Percentiles rank a stretch among this genome's conserved stretches.
phyloP scores from a whole-genome alignment of 1,140 invertebrate species.

The Zophobas atratus region DNA sequence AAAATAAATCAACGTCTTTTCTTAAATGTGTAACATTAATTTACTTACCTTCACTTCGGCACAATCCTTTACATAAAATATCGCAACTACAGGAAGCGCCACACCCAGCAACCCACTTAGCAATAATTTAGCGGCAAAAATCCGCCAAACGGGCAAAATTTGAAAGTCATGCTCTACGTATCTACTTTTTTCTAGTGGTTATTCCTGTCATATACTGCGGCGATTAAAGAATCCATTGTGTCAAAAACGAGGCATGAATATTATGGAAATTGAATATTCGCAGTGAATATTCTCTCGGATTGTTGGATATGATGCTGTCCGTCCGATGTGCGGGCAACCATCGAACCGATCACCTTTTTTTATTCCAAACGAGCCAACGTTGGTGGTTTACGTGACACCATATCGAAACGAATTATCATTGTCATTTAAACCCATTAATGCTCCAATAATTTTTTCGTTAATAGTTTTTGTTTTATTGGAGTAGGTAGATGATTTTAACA shows the following conservation, averaged over 20 bases:
- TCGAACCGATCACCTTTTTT: constrained; percentile 12
- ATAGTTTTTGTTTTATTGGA: too few relatives aligned
- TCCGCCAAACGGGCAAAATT: neutral
- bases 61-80: too few relatives aligned
- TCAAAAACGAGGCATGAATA: neutral
- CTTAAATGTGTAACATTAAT: too few relatives aligned
- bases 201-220: neutral
- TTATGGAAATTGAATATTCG: constrained; percentile 1
- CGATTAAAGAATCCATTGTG: constrained; percentile 2
- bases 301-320: neutral
- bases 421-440: too few relatives aligned
- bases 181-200: neutral
- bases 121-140: neutral
- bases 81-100: too few relatives aligned
- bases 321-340: constrained; percentile 6
- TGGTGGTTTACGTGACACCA: constrained; percentile 49
- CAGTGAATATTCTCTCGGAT: neutral
- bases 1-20: too few relatives aligned
- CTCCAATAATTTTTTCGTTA: too few relatives aligned
- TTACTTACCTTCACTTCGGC: too few relatives aligned
- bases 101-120: neutral
- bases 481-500: too few relatives aligned
- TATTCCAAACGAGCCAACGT: constrained; percentile 21
- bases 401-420: constrained; percentile 44
- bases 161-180: neutral